phyloP scores from a whole-genome alignment of 2,113 vertebrate genomes.

The Atherinomorus stipes region DNA sequence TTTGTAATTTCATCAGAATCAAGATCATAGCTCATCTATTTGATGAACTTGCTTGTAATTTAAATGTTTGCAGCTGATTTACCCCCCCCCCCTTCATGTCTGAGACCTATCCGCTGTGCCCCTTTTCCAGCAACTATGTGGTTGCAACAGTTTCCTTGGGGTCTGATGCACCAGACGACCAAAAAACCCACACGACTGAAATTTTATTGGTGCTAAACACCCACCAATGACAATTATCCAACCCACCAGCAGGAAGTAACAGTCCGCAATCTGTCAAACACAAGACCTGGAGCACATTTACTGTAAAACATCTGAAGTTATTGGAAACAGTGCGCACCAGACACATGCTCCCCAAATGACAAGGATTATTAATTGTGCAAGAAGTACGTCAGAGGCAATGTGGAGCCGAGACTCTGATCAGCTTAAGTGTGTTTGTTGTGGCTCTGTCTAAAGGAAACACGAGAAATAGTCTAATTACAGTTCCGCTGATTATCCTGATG shows the following conservation, averaged over 20 bases:
- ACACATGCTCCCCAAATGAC: conserved; percentile 74
- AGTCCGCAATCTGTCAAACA: conserved; percentile 59
- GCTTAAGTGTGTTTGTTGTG: conserved; percentile 60
- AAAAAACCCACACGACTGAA: conserved; percentile 67
- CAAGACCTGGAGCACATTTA: conserved; percentile 72
- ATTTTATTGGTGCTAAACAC: conserved; percentile 74
- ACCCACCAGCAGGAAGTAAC: conserved; percentile 72
- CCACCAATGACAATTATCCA: conserved; percentile 73
- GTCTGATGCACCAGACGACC: conserved; percentile 57
- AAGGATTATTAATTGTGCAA: conserved; percentile 62
- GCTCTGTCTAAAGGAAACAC: conserved; percentile 48
- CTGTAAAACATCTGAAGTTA: conserved; percentile 57
- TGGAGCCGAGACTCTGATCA: conserved; percentile 33
- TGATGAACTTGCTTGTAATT: neutral
- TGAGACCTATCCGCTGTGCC: conserved; percentile 25
- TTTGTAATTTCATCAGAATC: conserved; percentile 10
- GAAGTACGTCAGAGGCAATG: conserved; percentile 62
- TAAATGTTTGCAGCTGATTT: neutral
- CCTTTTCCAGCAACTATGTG: conserved; percentile 58
- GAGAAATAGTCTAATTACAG: conserved; percentile 31
- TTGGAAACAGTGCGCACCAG: conserved; percentile 37
- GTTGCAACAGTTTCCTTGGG: conserved; percentile 56
- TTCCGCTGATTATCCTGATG: conserved; percentile 14
- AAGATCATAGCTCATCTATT: conserved; percentile 1
- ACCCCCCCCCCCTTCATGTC: neutral